These are phyloP conservation scores for Ganaspis sp. DNA, from an alignment of 1,140 invertebrate species.

Conservation along the genomic window DNA sequence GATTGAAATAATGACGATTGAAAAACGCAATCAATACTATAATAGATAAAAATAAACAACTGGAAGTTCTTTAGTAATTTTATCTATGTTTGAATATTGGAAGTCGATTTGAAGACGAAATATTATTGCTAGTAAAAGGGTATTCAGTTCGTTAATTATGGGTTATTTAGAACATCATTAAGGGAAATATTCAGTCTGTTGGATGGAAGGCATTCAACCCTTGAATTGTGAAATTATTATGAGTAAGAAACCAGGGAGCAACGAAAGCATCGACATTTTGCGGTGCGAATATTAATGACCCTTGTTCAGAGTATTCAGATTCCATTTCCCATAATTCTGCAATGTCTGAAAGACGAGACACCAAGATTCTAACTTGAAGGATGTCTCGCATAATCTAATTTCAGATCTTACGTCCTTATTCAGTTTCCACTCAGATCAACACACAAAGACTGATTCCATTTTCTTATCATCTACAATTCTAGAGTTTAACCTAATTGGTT, in stretches of 20 bases:
- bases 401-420: background rate
- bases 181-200: background rate
- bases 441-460: background rate
- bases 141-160: background rate
- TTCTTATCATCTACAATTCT: background rate
- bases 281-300: slow-evolving; percentile 34
- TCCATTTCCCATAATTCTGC: background rate
- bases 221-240: background rate
- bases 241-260: background rate
- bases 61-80: no score
- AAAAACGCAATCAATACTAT: no score
- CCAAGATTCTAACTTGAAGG: background rate
- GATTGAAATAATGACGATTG: no score
- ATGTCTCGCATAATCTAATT: background rate
- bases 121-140: background rate
- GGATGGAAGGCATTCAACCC: background rate
- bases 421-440: background rate
- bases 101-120: background rate
- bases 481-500: no score
- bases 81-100: no score
- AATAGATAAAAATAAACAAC: no score
- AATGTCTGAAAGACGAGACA: background rate
- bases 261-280: background rate
- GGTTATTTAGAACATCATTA: background rate
- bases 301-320: slow-evolving; percentile 34